A percentile compares a stretch with the other conserved stretches of the same genome.
Conservation (phyloP, 2,797 vertebrate genomes). For the Cryptoblepharus egeriae region DNA sequence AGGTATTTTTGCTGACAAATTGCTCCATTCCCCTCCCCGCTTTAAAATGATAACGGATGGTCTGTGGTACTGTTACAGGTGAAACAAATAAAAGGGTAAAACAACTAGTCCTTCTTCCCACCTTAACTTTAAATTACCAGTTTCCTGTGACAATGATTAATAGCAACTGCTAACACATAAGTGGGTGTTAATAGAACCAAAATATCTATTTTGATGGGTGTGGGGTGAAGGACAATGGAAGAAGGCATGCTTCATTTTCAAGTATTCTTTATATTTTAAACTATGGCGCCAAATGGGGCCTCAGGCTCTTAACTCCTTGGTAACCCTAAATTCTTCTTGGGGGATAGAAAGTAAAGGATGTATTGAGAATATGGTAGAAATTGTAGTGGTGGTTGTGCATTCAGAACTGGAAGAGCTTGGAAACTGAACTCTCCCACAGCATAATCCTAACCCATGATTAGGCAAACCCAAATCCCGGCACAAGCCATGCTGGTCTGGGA, state of each 20-base stretch:
- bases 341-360: not conserved
- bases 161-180: not conserved
- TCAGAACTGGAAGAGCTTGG: not conserved
- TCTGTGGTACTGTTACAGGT: not conserved
- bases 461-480: too few relatives aligned
- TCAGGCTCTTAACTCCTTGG: not conserved
- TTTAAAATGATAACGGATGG: not conserved
- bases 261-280: not conserved
- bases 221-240: not conserved
- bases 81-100: not conserved
- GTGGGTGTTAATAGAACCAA: not conserved
- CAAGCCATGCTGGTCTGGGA: too few relatives aligned
- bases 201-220: not conserved
- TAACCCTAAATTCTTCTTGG: not conserved
- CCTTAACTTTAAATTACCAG: not conserved
- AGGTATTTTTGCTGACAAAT: conserved; percentile 5
- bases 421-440: not conserved
- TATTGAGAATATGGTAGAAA: too few relatives aligned
- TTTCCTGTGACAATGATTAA: conserved; percentile 9
- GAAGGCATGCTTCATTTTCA: not conserved
- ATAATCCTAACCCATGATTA: too few relatives aligned
- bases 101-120: not conserved
- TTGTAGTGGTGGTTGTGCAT: not conserved
- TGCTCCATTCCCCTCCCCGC: too few relatives aligned
- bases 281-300: not conserved